Percentiles rank a stretch among this genome's conserved stretches.
These are phyloP conservation scores for Heliconius melpomene DNA, from an alignment of 1,140 invertebrate genomes.

Conservation along the genomic window DNA sequence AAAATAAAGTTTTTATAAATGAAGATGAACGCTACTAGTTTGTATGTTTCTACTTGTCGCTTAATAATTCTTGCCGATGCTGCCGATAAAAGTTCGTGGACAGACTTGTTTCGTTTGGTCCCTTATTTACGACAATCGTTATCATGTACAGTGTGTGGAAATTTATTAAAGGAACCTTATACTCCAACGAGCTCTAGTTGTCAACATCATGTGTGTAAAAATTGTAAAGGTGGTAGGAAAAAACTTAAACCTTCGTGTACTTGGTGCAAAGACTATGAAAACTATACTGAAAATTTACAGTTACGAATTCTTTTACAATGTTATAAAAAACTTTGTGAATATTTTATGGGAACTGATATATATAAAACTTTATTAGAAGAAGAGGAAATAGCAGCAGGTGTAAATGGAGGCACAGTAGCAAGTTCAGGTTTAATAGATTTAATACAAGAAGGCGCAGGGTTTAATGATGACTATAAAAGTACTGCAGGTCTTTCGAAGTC, in stretches of 20 bases:
- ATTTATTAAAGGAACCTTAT: conserved; percentile 90
- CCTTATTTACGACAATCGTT: conserved; percentile 92
- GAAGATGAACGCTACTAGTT: conserved; percentile 91
- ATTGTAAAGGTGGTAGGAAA: conserved; percentile 91
- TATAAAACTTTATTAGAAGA: conserved; percentile 84
- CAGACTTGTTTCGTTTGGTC: conserved; percentile 90
- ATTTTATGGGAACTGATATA: conserved; percentile 87
- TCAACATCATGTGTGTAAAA: conserved; percentile 92
- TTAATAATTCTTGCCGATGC: conserved; percentile 86
- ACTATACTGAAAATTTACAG: conserved; percentile 91
- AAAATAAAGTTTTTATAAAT: conserved; percentile 55
- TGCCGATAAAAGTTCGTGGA: conserved; percentile 87
- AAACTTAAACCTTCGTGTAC: conserved; percentile 91
- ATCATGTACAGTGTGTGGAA: conserved; percentile 93
- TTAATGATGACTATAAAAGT: conserved; percentile 89
- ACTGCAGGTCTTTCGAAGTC: conserved; percentile 86
- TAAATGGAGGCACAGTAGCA: conserved; percentile 78
- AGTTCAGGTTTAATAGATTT: conserved; percentile 86
- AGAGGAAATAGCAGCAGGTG: conserved; percentile 72
- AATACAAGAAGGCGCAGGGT: conserved; percentile 89
- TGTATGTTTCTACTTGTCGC: conserved; percentile 92
- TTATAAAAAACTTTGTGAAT: conserved; percentile 93
- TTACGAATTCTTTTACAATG: conserved; percentile 91
- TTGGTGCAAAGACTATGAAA: conserved; percentile 92
- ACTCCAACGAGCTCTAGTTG: conserved; percentile 91